Evolutionary conservation across 2,888 invertebrate genomes (phyloP).

Genomic region (Sarcophaga rosellei): DNA sequence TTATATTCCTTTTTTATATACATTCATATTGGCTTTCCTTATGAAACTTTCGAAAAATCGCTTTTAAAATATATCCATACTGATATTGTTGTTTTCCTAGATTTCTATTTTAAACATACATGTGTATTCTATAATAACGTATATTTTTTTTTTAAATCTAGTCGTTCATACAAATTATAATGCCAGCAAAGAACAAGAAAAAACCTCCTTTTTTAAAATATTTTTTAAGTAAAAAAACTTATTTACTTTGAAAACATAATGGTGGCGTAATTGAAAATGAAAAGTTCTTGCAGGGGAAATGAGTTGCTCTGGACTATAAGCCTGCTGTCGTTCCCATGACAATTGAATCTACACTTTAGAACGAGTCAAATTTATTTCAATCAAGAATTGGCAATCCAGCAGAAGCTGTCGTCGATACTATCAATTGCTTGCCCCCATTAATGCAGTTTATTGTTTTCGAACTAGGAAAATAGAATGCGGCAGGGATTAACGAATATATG

Average conservation of each 20-base stretch:
- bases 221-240: slow-evolving; percentile 28
- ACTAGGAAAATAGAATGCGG: too few species aligned
- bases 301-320: too few species aligned
- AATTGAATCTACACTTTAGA: too few species aligned
- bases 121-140: background rate
- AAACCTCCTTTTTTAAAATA: slow-evolving; percentile 10
- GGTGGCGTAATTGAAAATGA: background rate
- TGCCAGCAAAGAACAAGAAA: slow-evolving; percentile 24
- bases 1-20: slow-evolving; percentile 8
- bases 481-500: too few species aligned
- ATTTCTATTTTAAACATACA: slow-evolving; percentile 20
- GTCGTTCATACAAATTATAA: slow-evolving; percentile 58
- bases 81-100: slow-evolving; percentile 27
- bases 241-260: slow-evolving; percentile 31
- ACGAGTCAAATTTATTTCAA: too few species aligned
- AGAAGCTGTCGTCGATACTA: too few species aligned
- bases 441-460: too few species aligned
- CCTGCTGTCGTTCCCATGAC: too few species aligned
- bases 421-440: too few species aligned
- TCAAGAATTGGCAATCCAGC: too few species aligned
- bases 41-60: slow-evolving; percentile 1
- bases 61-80: background rate
- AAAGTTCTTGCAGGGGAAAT: too few species aligned
- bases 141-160: slow-evolving; percentile 44
- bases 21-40: slow-evolving; percentile 3